These are phyloP conservation scores for Eremophila alpestris DNA, from an alignment of 2,797 vertebrate species.

Conservation along the genomic window DNA sequence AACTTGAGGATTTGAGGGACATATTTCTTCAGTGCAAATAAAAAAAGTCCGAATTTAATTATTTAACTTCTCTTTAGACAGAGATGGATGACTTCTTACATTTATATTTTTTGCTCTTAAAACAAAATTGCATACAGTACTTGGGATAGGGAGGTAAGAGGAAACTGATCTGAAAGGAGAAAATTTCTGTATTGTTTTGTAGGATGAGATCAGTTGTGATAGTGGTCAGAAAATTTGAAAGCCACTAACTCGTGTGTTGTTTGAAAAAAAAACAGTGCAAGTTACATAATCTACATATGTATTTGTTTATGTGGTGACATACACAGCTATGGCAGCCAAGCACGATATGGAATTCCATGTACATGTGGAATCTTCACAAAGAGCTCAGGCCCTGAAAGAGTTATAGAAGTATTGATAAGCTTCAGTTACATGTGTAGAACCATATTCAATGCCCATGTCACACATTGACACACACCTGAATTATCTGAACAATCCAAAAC, in stretches of 20 bases:
- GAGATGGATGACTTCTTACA: neutral
- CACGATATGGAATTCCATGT: neutral
- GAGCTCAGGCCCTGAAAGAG: neutral
- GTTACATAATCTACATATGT: neutral
- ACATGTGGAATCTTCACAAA: neutral
- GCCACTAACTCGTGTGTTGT: neutral
- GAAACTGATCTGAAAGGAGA: neutral
- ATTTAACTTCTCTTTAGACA: neutral
- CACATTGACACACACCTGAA: neutral
- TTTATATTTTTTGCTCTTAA: neutral
- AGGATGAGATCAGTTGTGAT: neutral
- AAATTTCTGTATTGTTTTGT: neutral
- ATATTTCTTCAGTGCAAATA: neutral
- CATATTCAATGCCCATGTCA: neutral
- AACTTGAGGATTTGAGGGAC: neutral
- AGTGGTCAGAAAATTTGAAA: neutral
- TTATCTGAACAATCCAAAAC: neutral
- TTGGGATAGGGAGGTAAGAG: neutral
- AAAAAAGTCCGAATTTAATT: neutral
- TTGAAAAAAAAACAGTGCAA: neutral
- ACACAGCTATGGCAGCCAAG: neutral
- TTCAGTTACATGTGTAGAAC: neutral
- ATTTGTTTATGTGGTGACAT: neutral
- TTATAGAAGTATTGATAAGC: neutral
- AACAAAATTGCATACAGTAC: neutral